Evolutionary conservation across 2,888 invertebrate genomes (phyloP), one percentile per base, ranked within the genome.

Genomic region (Heliconius ismenius): DNA sequence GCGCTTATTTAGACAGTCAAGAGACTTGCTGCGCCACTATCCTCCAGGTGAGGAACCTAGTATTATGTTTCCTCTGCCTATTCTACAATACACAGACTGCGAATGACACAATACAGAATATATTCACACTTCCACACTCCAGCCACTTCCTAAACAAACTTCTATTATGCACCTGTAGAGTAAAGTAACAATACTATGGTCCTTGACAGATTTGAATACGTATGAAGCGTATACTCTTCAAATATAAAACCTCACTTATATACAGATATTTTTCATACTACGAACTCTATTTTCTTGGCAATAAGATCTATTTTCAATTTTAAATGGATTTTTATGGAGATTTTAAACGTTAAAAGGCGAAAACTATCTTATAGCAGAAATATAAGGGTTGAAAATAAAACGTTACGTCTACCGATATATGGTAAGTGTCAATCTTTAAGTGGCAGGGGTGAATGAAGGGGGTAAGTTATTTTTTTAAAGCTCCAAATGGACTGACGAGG

Each of bases 131-230:
- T 70, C n/a, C n/a, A 67, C 15, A 54, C 54, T 36, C 58, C 18
- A 49, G 39, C 70, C 63, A 54, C 32, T 69, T 69, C n/a, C 49
- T 28, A 54, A 63, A 70, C 63, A 62, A 49, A 43, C 63, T 62
- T 75, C 18, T 68, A 24, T 68, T 36, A 62, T 63, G 32, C 72
- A 72, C 72, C 72, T 70, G 69, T 69, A 32, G 32, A 32, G 15
- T 62, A 75, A 54, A 60, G 18, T 69, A 49, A 75, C 75, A 49
- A 63, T 70, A 28, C 75, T n/a, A 67, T 21, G 63, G 63, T 63
- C 70, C 75, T 70, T 54, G 70, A 32, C 69, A 68, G 68, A 75
- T 75, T 75, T 75, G 75, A 75, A 63, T 62, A 43, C 68, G 60
- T 58, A 39, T 65, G 28, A 62, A 32, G 39, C 36, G 63, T 24